These are phyloP conservation scores for Myrmophylax atrothorax DNA, from an alignment of 2,113 vertebrate species.

Conservation along the genomic window DNA sequence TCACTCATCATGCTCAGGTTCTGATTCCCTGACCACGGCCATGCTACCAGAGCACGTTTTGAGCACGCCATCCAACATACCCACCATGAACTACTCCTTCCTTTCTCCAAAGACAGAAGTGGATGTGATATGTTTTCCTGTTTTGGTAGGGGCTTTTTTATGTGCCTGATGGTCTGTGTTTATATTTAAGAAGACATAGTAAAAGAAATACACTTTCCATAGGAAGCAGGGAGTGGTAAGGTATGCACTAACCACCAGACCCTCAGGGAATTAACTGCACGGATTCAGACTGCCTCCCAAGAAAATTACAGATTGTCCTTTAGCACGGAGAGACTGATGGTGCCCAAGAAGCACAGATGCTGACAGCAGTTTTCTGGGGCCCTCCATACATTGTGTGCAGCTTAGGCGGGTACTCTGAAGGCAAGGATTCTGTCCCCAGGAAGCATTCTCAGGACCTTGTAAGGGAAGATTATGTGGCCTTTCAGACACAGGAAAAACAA, in stretches of 20 bases:
- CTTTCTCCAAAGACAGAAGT: not conserved
- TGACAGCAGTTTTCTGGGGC: not conserved
- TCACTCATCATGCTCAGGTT: not conserved
- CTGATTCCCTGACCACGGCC: not conserved
- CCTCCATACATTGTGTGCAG: not conserved
- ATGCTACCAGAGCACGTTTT: not conserved
- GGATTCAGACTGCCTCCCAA: not conserved
- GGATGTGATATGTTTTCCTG: not conserved
- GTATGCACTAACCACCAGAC: not conserved
- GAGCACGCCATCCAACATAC: not conserved
- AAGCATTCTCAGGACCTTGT: not conserved
- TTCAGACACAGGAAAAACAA: not conserved
- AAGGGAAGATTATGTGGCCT: not conserved
- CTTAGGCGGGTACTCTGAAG: not conserved
- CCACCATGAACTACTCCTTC: not conserved
- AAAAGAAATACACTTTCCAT: not conserved
- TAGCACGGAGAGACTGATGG: accelerated
- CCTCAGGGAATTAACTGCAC: not conserved
- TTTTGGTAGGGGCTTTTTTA: not conserved
- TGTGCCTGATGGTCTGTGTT: not conserved
- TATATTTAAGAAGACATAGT: not conserved
- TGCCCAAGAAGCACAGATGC: not conserved
- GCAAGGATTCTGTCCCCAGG: not conserved
- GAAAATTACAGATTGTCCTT: not conserved
- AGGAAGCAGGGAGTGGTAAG: not conserved